These are phyloP conservation scores for Willowsia nigromaculata DNA, from an alignment of 2,888 invertebrate genomes.

Conservation along the genomic window DNA sequence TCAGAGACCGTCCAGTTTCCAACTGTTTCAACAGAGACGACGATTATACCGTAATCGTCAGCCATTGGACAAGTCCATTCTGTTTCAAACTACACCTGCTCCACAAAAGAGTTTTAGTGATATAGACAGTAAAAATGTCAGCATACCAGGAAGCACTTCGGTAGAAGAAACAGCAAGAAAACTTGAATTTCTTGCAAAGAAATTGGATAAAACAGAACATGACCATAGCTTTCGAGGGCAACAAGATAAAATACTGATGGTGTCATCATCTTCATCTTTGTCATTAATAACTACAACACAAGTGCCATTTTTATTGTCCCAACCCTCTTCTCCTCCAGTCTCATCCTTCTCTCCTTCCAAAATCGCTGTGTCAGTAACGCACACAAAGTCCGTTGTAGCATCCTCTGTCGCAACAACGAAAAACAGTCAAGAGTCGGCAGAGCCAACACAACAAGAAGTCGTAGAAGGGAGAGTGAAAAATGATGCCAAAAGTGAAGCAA, in stretches of 20 bases:
- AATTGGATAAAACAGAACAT: slow-evolving; percentile 48
- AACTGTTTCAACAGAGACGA: slow-evolving; percentile 31
- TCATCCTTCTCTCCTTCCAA: slow-evolving; percentile 50
- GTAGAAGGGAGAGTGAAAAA: slow-evolving; percentile 10
- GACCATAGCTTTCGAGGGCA: slow-evolving; percentile 27
- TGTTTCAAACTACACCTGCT: neutral
- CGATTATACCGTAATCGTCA: slow-evolving; percentile 25
- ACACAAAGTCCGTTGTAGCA: slow-evolving; percentile 53
- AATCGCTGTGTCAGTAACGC: slow-evolving; percentile 67
- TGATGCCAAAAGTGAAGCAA: slow-evolving; percentile 49
- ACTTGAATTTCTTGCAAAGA: slow-evolving; percentile 46
- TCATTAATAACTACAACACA: slow-evolving; percentile 49
- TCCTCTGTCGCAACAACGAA: neutral
- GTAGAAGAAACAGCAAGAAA: slow-evolving; percentile 44
- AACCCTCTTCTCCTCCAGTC: neutral
- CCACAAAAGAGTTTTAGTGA: neutral
- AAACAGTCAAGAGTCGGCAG: neutral
- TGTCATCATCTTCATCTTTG: slow-evolving; percentile 17
- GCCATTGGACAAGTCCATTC: neutral
- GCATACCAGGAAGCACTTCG: neutral
- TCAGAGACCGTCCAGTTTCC: slow-evolving; percentile 20
- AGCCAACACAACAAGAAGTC: neutral
- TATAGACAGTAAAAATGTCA: neutral
- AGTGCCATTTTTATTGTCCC: slow-evolving; percentile 20
- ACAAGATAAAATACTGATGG: slow-evolving; percentile 10